Conservation (phyloP, 2,113 vertebrate species). For the Leiothrix lutea region DNA sequence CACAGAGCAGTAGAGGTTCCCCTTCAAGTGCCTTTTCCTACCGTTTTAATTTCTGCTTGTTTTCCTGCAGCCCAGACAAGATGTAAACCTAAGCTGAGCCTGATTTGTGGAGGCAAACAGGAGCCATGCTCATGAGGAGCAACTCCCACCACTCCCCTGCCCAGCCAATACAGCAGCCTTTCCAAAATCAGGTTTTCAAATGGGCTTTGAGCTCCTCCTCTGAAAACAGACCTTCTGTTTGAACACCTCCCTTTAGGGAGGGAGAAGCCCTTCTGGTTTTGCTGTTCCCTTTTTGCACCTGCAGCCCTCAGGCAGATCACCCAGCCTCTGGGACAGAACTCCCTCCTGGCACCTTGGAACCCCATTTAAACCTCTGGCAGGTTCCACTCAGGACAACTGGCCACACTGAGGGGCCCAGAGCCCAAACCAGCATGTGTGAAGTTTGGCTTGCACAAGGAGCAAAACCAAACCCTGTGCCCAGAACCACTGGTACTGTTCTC, state of each 20-base stretch:
- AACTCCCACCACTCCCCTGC: neutral
- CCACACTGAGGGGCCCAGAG: neutral
- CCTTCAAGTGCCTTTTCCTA: neutral
- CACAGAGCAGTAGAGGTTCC: fast-evolving
- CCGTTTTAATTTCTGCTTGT: neutral
- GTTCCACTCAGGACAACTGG: neutral
- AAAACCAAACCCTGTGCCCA: neutral
- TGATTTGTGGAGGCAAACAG: neutral
- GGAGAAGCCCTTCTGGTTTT: neutral
- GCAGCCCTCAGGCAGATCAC: neutral
- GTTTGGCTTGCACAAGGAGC: neutral
- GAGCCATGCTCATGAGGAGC: neutral
- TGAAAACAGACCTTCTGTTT: neutral
- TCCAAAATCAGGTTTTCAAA: neutral
- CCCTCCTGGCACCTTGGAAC: neutral
- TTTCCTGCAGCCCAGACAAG: neutral
- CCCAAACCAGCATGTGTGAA: neutral
- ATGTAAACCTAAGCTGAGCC: neutral
- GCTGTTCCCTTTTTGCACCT: neutral
- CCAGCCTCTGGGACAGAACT: neutral
- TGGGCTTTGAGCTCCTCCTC: neutral
- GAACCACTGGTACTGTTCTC: neutral
- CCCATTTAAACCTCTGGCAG: neutral
- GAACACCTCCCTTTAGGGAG: neutral
- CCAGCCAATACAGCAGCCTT: neutral